Percentiles rank a stretch among this genome's conserved stretches.
Evolutionary conservation across 2,113 vertebrate species (phyloP).

Genomic region (Daboia siamensis): DNA sequence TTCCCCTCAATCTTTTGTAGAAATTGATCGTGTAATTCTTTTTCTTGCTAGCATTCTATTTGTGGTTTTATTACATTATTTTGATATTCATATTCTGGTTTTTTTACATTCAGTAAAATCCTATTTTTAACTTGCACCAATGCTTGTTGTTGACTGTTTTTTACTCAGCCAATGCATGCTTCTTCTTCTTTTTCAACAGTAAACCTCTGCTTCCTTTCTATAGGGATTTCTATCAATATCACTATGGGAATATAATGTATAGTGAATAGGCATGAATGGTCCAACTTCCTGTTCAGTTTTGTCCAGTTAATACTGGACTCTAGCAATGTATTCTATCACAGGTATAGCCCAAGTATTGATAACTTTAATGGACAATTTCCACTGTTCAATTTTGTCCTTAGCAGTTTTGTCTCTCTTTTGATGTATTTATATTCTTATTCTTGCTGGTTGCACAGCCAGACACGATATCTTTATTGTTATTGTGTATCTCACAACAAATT

Average conservation of each 20-base stretch:
- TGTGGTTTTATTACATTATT: no score
- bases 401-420: no score
- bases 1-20: no score
- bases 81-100: no score
- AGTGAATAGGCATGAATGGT: neutral
- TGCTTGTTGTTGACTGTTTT: neutral
- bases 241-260: neutral
- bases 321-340: neutral
- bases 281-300: neutral
- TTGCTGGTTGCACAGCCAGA: neutral
- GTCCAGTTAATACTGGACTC: neutral
- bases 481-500: no score
- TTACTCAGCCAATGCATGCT: neutral
- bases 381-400: no score
- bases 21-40: no score
- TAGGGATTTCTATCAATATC: neutral
- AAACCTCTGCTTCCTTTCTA: neutral
- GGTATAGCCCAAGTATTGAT: neutral
- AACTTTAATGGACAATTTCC: neutral
- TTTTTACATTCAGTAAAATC: no score
- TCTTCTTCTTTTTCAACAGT: neutral
- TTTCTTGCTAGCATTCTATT: no score
- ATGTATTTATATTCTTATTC: no score
- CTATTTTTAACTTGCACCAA: no score
- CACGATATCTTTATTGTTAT: no score